phyloP scores from a whole-genome alignment of 2,113 vertebrate genomes.

The Myanophis thanlyinensis region DNA sequence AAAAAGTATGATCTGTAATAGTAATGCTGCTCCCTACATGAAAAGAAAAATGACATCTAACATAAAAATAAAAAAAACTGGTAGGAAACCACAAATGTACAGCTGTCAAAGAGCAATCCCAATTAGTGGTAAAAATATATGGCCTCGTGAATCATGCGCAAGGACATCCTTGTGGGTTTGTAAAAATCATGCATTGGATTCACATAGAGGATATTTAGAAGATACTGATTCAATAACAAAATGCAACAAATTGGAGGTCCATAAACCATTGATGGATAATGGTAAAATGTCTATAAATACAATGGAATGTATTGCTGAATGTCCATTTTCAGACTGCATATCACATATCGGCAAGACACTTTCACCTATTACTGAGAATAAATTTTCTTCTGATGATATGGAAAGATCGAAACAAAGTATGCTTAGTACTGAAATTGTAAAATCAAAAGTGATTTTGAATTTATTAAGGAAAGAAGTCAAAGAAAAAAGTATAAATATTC shows the following conservation, averaged over 20 bases:
- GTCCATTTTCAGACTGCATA: slow-evolving; percentile 32
- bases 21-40: background rate
- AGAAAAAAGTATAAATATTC: slow-evolving; percentile 35
- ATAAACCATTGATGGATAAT: slow-evolving; percentile 25
- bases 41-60: slow-evolving; percentile 23
- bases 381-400: background rate
- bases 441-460: slow-evolving; percentile 43
- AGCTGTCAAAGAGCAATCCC: slow-evolving; percentile 69
- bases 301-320: slow-evolving; percentile 34
- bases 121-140: slow-evolving; percentile 70
- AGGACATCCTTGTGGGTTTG: slow-evolving; percentile 59
- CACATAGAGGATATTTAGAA: slow-evolving; percentile 37
- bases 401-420: background rate
- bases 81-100: slow-evolving; percentile 31
- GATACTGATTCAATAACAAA: slow-evolving; percentile 19
- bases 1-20: slow-evolving; percentile 10
- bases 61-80: slow-evolving; percentile 19
- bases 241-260: slow-evolving; percentile 24
- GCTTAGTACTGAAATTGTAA: slow-evolving; percentile 27
- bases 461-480: slow-evolving; percentile 35
- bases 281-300: slow-evolving; percentile 25
- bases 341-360: slow-evolving; percentile 16
- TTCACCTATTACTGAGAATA: slow-evolving; percentile 29
- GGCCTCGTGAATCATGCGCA: slow-evolving; percentile 74
- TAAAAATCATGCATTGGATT: slow-evolving; percentile 42